These are phyloP conservation scores for Leptodirus hochenwartii DNA, from an alignment of 2,888 invertebrate genomes.

Conservation along the genomic window DNA sequence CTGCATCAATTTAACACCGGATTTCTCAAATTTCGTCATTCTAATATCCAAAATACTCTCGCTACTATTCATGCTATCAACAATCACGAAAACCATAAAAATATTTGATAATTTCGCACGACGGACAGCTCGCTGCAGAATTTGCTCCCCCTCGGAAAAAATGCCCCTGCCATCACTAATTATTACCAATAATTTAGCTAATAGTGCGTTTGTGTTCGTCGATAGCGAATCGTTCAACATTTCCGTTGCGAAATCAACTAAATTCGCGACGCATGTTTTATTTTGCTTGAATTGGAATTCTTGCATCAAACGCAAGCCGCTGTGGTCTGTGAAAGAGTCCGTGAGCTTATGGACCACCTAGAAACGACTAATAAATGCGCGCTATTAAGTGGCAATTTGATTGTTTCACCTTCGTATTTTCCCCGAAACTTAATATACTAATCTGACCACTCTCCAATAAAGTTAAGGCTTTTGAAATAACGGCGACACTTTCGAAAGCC, in stretches of 20 bases:
- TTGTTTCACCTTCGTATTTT: constrained; percentile 52
- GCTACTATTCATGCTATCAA: constrained; percentile 87
- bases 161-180: constrained; percentile 92
- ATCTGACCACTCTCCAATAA: constrained; percentile 88
- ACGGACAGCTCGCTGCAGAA: constrained; percentile 60
- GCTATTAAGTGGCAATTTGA: too few species aligned
- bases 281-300: constrained; percentile 77
- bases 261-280: constrained; percentile 68
- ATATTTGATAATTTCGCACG: constrained; percentile 65
- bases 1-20: constrained; percentile 34
- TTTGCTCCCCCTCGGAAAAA: constrained; percentile 68
- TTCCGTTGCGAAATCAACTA: constrained; percentile 62
- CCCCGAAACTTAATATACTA: constrained; percentile 82
- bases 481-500: constrained; percentile 86
- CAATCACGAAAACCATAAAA: constrained; percentile 87
- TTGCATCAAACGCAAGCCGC: constrained; percentile 66
- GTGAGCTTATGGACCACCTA: too few species aligned
- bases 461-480: constrained; percentile 77
- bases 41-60: constrained; percentile 83
- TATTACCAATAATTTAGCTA: constrained; percentile 75
- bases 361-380: too few species aligned
- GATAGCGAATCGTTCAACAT: constrained; percentile 30
- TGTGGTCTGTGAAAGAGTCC: constrained; percentile 72
- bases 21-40: constrained; percentile 57
- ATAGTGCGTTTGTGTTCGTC: constrained; percentile 31